phyloP scores from a whole-genome alignment of 2,888 invertebrate genomes.

The Cordylochernes scorpioides region DNA sequence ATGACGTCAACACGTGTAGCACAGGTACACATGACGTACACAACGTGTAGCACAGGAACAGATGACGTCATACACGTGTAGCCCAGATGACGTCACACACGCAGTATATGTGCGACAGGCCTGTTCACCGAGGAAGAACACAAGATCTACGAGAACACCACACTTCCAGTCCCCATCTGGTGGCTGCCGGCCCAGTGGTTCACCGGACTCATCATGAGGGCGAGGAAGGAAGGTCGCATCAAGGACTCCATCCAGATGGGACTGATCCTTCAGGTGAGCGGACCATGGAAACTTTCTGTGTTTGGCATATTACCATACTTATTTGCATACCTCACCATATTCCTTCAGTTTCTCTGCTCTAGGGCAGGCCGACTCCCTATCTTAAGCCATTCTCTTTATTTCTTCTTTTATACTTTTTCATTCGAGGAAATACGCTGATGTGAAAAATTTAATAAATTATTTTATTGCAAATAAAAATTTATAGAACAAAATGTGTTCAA shows the following conservation, averaged over 20 bases:
- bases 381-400: neutral
- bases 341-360: no score
- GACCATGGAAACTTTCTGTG: neutral
- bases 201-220: conserved; percentile 22
- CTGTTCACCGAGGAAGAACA: conserved; percentile 32
- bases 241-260: conserved; percentile 23
- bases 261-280: conserved; percentile 18
- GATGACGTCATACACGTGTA: no score
- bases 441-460: no score
- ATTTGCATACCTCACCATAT: no score
- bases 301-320: neutral
- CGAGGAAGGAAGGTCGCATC: conserved; percentile 22
- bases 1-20: neutral
- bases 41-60: neutral
- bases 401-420: no score
- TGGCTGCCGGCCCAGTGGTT: conserved; percentile 28
- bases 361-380: no score
- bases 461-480: no score
- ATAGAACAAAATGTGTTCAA: no score
- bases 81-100: neutral
- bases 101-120: conserved; percentile 20
- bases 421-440: no score
- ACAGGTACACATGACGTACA: neutral
- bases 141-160: conserved; percentile 25
- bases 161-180: conserved; percentile 27